Evolutionary conservation across 2,113 vertebrate species (phyloP).

Genomic region (Austrofundulus limnaeus): DNA sequence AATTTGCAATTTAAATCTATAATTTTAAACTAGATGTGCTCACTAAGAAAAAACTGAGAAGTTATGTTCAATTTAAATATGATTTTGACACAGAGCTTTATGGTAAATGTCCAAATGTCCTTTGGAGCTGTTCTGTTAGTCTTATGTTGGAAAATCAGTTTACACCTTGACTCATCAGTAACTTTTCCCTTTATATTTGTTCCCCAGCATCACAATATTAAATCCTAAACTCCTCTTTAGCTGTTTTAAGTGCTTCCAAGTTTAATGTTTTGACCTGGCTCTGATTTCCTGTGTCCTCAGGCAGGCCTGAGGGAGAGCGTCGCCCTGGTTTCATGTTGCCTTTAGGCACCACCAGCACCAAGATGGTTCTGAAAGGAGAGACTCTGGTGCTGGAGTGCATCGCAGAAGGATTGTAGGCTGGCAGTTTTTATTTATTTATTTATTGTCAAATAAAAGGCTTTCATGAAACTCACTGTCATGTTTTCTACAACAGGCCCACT

Average conservation of each 20-base stretch:
- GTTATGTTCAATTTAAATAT: too few species aligned
- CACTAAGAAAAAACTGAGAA: too few species aligned
- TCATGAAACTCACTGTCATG: neutral
- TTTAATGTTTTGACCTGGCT: neutral
- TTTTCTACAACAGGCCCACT: conserved; percentile 82
- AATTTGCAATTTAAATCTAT: too few species aligned
- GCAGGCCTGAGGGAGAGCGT: conserved; percentile 83
- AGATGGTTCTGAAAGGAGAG: conserved; percentile 89
- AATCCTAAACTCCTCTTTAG: neutral
- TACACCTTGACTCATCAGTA: neutral
- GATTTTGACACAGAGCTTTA: too few species aligned
- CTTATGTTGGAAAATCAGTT: conserved; percentile 3
- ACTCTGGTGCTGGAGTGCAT: conserved; percentile 91
- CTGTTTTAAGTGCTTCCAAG: neutral
- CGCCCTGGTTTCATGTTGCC: conserved; percentile 86
- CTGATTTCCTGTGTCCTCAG: conserved; percentile 67
- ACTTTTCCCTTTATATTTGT: neutral
- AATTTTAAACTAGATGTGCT: too few species aligned
- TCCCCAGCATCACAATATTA: neutral
- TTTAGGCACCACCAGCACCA: conserved; percentile 82
- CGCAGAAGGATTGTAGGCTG: conserved; percentile 92
- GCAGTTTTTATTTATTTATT: too few species aligned
- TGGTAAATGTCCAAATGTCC: too few species aligned
- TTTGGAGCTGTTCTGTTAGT: too few species aligned
- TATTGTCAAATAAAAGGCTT: neutral